These are phyloP conservation scores for Ypsolopha sequella DNA, from an alignment of 2,888 invertebrate genomes.

Conservation along the genomic window DNA sequence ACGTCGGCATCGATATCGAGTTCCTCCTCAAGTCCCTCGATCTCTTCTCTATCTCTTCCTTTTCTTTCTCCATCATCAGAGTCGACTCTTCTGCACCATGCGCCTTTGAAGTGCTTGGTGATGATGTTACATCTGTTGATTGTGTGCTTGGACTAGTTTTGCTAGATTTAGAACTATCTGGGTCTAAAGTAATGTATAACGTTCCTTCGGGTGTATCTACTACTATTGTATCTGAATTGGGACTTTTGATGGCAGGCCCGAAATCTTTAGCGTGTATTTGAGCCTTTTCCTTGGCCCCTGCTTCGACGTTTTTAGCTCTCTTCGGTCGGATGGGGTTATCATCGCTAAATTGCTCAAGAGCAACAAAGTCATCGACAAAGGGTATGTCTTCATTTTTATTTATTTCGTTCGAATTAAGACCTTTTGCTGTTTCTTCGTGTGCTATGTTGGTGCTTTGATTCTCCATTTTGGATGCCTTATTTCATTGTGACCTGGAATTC, in stretches of 20 bases:
- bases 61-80: constrained; percentile 37
- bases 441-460: constrained; percentile 17
- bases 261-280: constrained; percentile 42
- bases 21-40: constrained; percentile 69
- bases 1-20: constrained; percentile 80
- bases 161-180: constrained; percentile 20
- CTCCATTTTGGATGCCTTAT: constrained; percentile 33
- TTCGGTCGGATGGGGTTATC: constrained; percentile 27
- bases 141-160: constrained; percentile 22
- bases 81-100: constrained; percentile 34
- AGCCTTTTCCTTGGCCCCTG: constrained; percentile 13
- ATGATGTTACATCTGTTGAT: constrained; percentile 25
- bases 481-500: constrained; percentile 41
- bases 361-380: constrained; percentile 35
- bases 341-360: constrained; percentile 28
- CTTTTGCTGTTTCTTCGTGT: constrained; percentile 33
- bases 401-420: constrained; percentile 51
- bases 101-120: constrained; percentile 36
- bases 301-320: constrained; percentile 25
- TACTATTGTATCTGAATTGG: constrained; percentile 57
- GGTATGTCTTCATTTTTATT: constrained; percentile 13
- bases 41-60: constrained; percentile 28
- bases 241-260: constrained; percentile 41
- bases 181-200: constrained; percentile 55
- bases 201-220: constrained; percentile 61